Percentiles rank a stretch among this genome's conserved stretches.
Evolutionary conservation across 2,797 vertebrate genomes (phyloP).

Genomic region (Acipenser transmontanus): DNA sequence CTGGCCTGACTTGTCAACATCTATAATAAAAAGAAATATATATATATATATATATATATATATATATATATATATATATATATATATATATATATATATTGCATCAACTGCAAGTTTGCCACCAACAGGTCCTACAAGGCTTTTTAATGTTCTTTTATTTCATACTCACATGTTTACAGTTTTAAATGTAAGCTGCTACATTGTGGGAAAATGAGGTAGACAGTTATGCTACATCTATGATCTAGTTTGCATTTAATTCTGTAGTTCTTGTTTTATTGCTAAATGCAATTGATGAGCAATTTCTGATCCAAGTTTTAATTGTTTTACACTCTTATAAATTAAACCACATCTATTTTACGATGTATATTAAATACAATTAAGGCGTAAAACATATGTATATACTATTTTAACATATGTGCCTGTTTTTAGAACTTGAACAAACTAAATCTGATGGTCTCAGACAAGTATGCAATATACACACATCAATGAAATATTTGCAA

Average conservation of each 20-base stretch:
- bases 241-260: background rate
- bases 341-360: no score
- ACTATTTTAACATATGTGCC: no score
- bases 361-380: no score
- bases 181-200: background rate
- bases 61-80: background rate
- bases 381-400: no score
- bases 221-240: background rate
- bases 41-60: slow-evolving; percentile 23
- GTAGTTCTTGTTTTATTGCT: background rate
- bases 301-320: background rate
- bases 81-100: background rate
- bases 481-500: no score
- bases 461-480: no score
- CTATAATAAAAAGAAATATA: slow-evolving; percentile 42
- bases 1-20: slow-evolving; percentile 58
- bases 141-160: background rate
- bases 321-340: background rate
- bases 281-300: background rate
- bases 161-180: background rate
- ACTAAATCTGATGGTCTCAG: no score
- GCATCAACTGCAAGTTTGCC: background rate
- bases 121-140: background rate
- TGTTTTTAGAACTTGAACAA: no score
- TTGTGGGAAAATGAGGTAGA: background rate